phyloP scores from a whole-genome alignment of 1,140 invertebrate species.

The Penaeus indicus region DNA sequence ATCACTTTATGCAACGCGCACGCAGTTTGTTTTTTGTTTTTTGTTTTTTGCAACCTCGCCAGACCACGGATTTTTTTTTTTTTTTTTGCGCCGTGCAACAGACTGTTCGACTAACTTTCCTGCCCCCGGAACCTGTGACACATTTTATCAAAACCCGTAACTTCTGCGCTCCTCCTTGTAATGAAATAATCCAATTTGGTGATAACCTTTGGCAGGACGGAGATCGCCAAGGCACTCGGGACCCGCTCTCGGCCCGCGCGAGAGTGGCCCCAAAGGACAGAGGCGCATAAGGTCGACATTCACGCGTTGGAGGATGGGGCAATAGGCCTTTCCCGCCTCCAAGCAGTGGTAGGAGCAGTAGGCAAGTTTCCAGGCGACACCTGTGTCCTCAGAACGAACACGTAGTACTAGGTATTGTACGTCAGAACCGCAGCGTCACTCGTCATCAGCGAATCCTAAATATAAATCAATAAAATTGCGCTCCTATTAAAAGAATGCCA shows the following conservation, averaged over 20 bases:
- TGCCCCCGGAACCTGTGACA: neutral
- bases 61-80: no score
- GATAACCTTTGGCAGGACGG: slow-evolving; percentile 10
- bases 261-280: no score
- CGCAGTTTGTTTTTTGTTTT: no score
- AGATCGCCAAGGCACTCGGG: neutral
- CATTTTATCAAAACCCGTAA: slow-evolving; percentile 24
- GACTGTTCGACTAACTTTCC: neutral
- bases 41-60: neutral
- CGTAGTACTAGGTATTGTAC: slow-evolving; percentile 12
- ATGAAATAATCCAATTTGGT: slow-evolving; percentile 37
- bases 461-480: neutral
- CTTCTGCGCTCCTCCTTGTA: slow-evolving; percentile 27
- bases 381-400: slow-evolving; percentile 22
- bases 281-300: no score
- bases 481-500: neutral
- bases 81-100: no score
- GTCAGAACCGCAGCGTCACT: neutral
- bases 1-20: no score
- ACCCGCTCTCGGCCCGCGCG: no score
- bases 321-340: no score
- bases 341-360: slow-evolving; percentile 1
- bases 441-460: neutral
- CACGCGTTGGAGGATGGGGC: no score
- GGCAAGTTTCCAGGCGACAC: slow-evolving; percentile 34